Evolutionary conservation across 2,113 vertebrate species (phyloP), one percentile per base, ranked within the genome.

Genomic region (Cinclus mexicanus): DNA sequence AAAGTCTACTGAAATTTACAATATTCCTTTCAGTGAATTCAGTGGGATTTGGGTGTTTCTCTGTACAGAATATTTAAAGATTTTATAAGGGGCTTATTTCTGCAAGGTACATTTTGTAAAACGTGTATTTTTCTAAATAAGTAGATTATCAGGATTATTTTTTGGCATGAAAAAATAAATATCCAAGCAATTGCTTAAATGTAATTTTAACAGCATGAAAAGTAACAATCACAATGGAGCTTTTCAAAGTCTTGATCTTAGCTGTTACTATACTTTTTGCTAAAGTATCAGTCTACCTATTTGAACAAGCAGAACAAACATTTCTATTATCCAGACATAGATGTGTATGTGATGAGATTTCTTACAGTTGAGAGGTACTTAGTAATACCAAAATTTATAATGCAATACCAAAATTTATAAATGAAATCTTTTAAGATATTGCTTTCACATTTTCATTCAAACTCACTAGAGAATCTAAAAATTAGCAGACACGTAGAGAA

Each of bases 151-250:
- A 56, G 75, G 17, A 78, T 75, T 80, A 2, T 28, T 47, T 35
- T 82, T 83, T 56, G 41, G 9, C 74, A 26, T 0, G 49, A 93
- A 67, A 37, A 92, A 68, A 84, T 21, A 90, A 61, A 85, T 76
- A 70, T 26, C 55, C 44, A 85, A 85, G 23, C 39, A 68, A 93
- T 59, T 68, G 29, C 82, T 90, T 50, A 31, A 83, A 87, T 44
- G 20, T 39, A 78, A 67, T 93, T 96, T 87, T 77, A 92, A 94
- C 86, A 93, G 39, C 88, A 55, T 28, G 92, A 81, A 71, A 96
- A 95, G 29, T 37, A 95, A 56, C 22, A 68, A 20, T 83, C 49
- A 69, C 91, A 75, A 89, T 21, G 28, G 37, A 76, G 28, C 12
- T 63, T 14, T 81, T 94, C 72, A 87, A 65, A 91, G 33, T 41